phyloP scores from a whole-genome alignment of 2,113 vertebrate genomes.

The Arizona elegans region DNA sequence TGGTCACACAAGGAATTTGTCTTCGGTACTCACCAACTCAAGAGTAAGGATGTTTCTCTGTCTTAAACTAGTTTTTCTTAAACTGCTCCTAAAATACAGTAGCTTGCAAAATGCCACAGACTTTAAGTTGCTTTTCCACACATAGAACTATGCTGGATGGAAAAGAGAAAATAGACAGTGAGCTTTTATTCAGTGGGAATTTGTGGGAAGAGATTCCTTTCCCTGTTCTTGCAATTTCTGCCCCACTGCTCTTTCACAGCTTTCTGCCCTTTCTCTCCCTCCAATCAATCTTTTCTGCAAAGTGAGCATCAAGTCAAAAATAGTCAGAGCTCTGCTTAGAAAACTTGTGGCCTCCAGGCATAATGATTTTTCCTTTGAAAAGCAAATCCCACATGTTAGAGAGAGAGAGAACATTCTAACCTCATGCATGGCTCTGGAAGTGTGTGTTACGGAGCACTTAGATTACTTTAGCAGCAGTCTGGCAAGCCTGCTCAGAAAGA shows the following conservation, averaged over 20 bases:
- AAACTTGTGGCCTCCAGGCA: not conserved
- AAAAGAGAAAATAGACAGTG: not conserved
- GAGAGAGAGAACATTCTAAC: not conserved
- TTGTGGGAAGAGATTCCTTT: not conserved
- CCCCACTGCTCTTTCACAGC: not conserved
- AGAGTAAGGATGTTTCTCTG: not conserved
- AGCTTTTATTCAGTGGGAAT: not conserved
- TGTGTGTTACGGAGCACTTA: not conserved
- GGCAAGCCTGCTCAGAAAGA: not conserved
- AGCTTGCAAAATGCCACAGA: not conserved
- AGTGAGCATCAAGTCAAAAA: not conserved
- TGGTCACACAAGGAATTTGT: no score
- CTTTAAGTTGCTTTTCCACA: not conserved
- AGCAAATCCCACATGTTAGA: not conserved
- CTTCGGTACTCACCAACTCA: no score
- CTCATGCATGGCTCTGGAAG: not conserved
- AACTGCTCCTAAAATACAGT: not conserved
- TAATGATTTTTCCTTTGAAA: not conserved
- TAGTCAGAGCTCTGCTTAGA: not conserved
- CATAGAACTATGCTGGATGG: not conserved
- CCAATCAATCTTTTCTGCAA: not conserved
- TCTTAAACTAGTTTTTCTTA: not conserved
- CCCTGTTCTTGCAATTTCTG: not conserved
- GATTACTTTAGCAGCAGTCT: not conserved
- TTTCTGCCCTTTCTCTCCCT: not conserved